Conservation (phyloP, 2,888 invertebrate genomes). For the Drosophila picticornis region DNA sequence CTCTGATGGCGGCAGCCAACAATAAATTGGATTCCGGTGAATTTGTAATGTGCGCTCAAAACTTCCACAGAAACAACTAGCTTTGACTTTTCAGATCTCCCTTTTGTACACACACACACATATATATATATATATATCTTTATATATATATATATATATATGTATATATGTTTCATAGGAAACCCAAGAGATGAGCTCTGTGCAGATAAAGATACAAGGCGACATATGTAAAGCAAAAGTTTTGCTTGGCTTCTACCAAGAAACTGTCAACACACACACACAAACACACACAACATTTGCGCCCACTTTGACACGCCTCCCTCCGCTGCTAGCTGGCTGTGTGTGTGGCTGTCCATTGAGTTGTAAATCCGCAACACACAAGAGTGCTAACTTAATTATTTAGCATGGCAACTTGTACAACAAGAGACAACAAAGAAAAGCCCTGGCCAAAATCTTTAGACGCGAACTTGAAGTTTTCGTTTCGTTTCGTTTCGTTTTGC, state of each 20-base stretch:
- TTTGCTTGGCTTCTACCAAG: conserved; percentile 59
- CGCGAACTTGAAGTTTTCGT: conserved; percentile 62
- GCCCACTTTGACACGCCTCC: conserved; percentile 22
- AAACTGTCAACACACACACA: conserved; percentile 69
- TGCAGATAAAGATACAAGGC: conserved; percentile 47
- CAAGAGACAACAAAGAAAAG: conserved; percentile 70
- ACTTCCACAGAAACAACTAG: conserved; percentile 60
- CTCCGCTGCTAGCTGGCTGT: neutral
- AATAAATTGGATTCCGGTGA: conserved; percentile 77
- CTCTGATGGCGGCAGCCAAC: conserved; percentile 47
- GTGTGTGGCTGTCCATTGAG: conserved; percentile 40
- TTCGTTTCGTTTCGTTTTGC: conserved; percentile 16
- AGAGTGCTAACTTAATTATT: conserved; percentile 81
- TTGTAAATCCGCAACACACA: conserved; percentile 72
- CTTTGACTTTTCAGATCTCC: conserved; percentile 46
- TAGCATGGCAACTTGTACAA: conserved; percentile 68
- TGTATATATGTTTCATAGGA: conserved; percentile 55
- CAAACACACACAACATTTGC: conserved; percentile 32
- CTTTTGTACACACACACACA: neutral
- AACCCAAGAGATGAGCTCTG: conserved; percentile 45
- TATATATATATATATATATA: conserved; percentile 8
- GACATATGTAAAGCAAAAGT: conserved; percentile 68
- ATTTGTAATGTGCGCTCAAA: conserved; percentile 76
- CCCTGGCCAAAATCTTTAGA: conserved; percentile 64
- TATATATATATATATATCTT: neutral